Percentiles rank a stretch among this genome's conserved stretches.
Conservation (phyloP, 1,140 invertebrate species). For the Lordiphosa clarofinis region DNA sequence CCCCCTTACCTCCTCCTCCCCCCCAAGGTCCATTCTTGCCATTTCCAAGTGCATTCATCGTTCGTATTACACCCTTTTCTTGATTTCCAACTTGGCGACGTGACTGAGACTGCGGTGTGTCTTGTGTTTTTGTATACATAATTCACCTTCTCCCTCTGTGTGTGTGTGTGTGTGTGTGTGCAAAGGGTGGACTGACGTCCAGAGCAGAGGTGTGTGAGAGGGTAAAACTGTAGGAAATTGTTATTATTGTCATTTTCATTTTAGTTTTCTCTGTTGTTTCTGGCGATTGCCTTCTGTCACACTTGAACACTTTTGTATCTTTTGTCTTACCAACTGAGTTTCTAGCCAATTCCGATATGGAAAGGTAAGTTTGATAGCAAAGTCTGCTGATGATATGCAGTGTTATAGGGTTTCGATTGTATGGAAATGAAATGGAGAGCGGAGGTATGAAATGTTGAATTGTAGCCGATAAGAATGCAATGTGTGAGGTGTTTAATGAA, state of each 20-base stretch:
- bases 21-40: conserved; percentile 23
- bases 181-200: not conserved
- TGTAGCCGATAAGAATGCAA: too few relatives aligned
- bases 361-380: not conserved
- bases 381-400: not conserved
- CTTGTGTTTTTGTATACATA: conserved; percentile 3
- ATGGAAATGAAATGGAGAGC: too few relatives aligned
- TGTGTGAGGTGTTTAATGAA: too few relatives aligned
- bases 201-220: not conserved
- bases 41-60: conserved; percentile 41
- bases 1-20: not conserved
- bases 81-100: conserved; percentile 22
- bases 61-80: conserved; percentile 6
- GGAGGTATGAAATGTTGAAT: too few relatives aligned
- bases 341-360: not conserved
- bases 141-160: conserved; percentile 1
- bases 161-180: too few relatives aligned
- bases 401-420: too few relatives aligned
- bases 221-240: not conserved
- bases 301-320: conserved; percentile 22
- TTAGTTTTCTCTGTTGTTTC: conserved; percentile 16
- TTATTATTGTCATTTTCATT: conserved; percentile 25
- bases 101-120: conserved; percentile 23
- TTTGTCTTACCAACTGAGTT: conserved; percentile 12
- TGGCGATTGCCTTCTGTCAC: not conserved